phyloP scores from a whole-genome alignment of 1,140 invertebrate species.

The Nilaparvata lugens region DNA sequence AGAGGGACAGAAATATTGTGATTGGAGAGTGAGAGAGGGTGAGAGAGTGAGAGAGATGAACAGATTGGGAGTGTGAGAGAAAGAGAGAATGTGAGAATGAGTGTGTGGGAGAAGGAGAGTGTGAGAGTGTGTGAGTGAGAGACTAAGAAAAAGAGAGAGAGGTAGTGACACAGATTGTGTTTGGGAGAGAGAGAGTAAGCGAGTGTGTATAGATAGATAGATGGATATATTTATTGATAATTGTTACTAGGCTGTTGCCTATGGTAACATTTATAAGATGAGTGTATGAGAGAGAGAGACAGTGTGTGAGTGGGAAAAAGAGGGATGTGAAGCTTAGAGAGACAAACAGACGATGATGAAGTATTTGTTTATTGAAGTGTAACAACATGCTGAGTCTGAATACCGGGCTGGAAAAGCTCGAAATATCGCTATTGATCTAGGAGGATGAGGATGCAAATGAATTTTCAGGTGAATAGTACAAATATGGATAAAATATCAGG shows the following conservation, averaged over 20 bases:
- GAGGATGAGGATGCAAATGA: too few species aligned
- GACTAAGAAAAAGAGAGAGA: neutral
- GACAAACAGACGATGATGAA: too few species aligned
- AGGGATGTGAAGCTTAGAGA: neutral
- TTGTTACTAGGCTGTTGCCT: too few species aligned
- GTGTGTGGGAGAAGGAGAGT: neutral
- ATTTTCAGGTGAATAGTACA: too few species aligned
- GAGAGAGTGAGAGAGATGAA: neutral
- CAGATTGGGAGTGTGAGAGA: neutral
- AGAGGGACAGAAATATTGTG: neutral
- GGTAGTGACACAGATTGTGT: neutral
- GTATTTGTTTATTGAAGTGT: too few species aligned
- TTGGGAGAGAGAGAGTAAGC: neutral
- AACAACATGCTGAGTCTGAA: too few species aligned
- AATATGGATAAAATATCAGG: too few species aligned
- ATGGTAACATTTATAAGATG: too few species aligned
- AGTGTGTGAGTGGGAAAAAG: too few species aligned
- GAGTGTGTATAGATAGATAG: neutral
- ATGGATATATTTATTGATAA: too few species aligned
- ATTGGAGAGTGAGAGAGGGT: neutral
- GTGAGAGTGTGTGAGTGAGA: neutral
- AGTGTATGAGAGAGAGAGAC: neutral
- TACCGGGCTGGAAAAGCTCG: too few species aligned
- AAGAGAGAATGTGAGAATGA: neutral
- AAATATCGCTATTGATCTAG: too few species aligned